Conservation (phyloP, 2,113 vertebrate genomes). For the Pterophyllum scalare region DNA sequence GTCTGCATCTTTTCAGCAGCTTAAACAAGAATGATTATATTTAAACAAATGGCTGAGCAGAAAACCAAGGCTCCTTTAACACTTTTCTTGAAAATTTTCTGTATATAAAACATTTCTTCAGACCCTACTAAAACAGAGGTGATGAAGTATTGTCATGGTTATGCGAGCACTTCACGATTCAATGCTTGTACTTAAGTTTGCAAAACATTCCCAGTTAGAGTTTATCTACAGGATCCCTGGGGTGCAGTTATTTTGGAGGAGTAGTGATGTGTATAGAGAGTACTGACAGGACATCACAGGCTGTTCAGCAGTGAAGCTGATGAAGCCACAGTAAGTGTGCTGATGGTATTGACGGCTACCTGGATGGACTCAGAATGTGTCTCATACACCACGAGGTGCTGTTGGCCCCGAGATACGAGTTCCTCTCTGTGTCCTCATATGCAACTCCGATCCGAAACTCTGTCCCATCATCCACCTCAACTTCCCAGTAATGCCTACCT, state of each 20-base stretch:
- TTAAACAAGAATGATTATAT: not conserved
- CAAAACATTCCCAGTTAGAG: not conserved
- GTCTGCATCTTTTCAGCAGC: not conserved
- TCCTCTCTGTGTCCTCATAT: slow-evolving; percentile 86
- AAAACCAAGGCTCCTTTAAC: not conserved
- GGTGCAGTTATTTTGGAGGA: not conserved
- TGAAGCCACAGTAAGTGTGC: not conserved
- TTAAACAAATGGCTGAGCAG: not conserved
- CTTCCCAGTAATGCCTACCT: slow-evolving; percentile 93
- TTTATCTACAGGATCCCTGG: not conserved
- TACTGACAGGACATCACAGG: not conserved
- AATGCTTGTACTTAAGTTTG: not conserved
- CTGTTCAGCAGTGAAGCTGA: not conserved
- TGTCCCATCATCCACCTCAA: slow-evolving; percentile 84
- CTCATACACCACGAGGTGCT: slow-evolving; percentile 92
- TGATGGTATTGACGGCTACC: slow-evolving; percentile 73
- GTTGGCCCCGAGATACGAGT: slow-evolving; percentile 87
- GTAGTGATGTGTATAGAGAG: not conserved
- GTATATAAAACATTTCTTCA: not conserved
- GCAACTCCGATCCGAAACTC: slow-evolving; percentile 90
- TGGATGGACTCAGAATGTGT: slow-evolving; percentile 85
- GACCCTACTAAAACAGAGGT: not conserved
- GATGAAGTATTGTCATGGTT: not conserved
- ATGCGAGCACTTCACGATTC: not conserved
- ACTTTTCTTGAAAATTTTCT: not conserved